Base-by-base conservation (phyloP, 2,797 vertebrate genomes). In the Coregonus sp. region DNA sequence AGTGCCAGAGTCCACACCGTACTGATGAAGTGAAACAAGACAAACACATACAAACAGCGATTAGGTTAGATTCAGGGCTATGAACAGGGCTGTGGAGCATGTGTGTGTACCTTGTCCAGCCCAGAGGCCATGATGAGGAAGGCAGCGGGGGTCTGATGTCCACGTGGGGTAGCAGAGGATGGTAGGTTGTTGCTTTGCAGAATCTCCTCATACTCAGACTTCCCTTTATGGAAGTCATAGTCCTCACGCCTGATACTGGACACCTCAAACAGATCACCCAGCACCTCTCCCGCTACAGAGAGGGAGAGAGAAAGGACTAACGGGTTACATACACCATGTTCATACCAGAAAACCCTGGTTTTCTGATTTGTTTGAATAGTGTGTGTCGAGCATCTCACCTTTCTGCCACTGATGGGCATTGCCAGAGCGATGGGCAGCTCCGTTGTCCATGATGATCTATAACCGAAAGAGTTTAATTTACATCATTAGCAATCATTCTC, bases 71-170 rank as follows among this genome's bases (percentile, higher is more conserved):
- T 47, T 47, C 40, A 47, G 40, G 40, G 9, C 9, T 47, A 47
- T 47, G 9, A 47, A 47, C 40, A 47, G 9, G 40, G 9, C 40
- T 47, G 40, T 47, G 65, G 66, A 33, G 68, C 29, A 29, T 71
- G 7, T 47, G 50, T 20, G 12, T 72, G 25, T 86, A 96, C 95
- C 94, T 94, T 90, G 88, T 95, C 92, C 0, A 96, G 92, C 66
- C 95, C 95, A 0, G 95, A 95, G 65, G 93, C 89, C 94, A 96
- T 93, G 87, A 95, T 94, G 89, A 96, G 94, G 89, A 96, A 96
- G 7, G 95, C 95, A 0, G 94, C 91, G 1, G 95, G 95, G n/a
- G 92, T 72, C 85, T 96, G 95, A 84, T 96, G 95, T 73, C 95
- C 95, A 4, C 95, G 90, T 15, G 95, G 94, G 1, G 94, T 95